Percentiles rank a stretch among this genome's conserved stretches.
phyloP scores from a whole-genome alignment of 2,113 vertebrate species.

The Mirza zaza region DNA sequence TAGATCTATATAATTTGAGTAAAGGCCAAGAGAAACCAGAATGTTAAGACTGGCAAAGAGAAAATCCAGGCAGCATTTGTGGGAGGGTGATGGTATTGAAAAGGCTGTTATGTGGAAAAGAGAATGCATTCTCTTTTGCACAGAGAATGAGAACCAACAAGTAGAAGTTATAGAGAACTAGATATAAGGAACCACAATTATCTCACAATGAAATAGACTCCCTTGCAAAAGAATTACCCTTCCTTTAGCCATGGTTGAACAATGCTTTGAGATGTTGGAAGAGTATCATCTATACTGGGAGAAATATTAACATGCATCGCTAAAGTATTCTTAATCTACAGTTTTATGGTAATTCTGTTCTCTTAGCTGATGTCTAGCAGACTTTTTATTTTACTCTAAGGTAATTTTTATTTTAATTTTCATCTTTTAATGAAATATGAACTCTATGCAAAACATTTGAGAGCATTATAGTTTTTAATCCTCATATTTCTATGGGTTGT shows the following conservation, averaged over 20 bases:
- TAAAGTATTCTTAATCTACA: background rate
- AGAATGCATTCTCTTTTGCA: background rate
- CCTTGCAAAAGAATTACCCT: background rate
- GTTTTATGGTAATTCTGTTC: background rate
- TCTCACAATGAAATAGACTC: background rate
- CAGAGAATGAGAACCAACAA: background rate
- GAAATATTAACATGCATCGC: background rate
- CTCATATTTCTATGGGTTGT: background rate
- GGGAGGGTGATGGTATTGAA: background rate
- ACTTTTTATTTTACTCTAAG: background rate
- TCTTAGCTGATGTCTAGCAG: background rate
- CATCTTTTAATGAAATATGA: background rate
- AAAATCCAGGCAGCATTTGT: background rate
- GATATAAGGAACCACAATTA: background rate
- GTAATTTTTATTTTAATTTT: background rate
- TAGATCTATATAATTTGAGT: background rate
- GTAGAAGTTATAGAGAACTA: background rate
- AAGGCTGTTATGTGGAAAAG: background rate
- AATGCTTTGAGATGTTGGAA: background rate
- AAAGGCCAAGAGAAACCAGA: background rate
- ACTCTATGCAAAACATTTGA: background rate
- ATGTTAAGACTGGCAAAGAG: background rate
- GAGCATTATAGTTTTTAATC: background rate
- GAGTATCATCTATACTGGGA: background rate
- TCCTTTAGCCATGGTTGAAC: background rate